phyloP scores from a whole-genome alignment of 2,797 vertebrate genomes.

The Eulemur albifrons region DNA sequence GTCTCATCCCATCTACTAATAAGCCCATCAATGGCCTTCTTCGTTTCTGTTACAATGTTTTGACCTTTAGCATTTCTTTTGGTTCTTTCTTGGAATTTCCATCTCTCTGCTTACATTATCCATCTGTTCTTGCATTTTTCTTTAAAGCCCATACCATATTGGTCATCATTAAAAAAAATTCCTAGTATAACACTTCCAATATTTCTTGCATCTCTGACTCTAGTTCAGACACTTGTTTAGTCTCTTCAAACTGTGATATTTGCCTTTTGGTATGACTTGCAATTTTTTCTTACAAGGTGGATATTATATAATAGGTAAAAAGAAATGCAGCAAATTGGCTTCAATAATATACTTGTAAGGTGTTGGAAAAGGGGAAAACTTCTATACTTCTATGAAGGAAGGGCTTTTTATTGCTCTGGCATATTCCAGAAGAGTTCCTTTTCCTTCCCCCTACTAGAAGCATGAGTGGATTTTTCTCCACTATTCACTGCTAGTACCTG shows the following conservation, averaged over 20 bases:
- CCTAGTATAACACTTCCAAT: not conserved
- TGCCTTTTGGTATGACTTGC: not conserved
- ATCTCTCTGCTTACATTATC: not conserved
- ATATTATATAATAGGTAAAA: not conserved
- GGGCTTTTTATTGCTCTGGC: not conserved
- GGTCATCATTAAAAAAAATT: not conserved
- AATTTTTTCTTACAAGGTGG: not conserved
- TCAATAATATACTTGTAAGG: not conserved
- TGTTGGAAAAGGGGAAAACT: not conserved
- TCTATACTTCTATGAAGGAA: not conserved
- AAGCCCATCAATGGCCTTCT: not conserved
- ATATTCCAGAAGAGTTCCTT: not conserved
- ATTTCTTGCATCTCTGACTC: not conserved
- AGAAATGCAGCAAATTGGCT: not conserved
- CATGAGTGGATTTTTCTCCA: not conserved
- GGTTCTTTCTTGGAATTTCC: not conserved
- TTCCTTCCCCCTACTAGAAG: not conserved
- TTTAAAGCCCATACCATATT: not conserved
- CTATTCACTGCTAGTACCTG: not conserved
- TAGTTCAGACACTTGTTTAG: not conserved
- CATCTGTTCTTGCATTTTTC: not conserved
- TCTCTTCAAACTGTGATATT: not conserved
- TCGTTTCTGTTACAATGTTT: not conserved
- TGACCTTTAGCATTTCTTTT: not conserved
- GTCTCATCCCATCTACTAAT: not conserved